These are phyloP conservation scores for Scomber scombrus DNA, from an alignment of 2,113 vertebrate genomes.

Conservation along the genomic window DNA sequence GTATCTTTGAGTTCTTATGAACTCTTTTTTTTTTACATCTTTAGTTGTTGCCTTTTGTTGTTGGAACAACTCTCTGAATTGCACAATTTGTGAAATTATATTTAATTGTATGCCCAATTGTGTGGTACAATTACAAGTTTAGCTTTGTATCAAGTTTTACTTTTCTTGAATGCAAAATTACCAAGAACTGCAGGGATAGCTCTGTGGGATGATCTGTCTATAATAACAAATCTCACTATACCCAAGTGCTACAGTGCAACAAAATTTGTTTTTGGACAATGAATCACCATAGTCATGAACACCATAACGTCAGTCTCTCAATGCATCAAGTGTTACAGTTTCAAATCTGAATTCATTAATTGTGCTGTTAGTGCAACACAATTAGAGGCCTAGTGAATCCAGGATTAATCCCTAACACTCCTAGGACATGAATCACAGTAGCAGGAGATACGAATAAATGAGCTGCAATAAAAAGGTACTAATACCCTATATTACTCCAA, in stretches of 20 bases:
- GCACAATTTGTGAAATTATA: background rate
- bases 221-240: slow-evolving; percentile 51
- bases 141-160: background rate
- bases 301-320: slow-evolving; percentile 34
- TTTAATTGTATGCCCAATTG: slow-evolving; percentile 3
- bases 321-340: slow-evolving; percentile 64
- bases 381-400: slow-evolving; percentile 69
- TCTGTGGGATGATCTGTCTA: slow-evolving; percentile 30
- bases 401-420: slow-evolving; percentile 77
- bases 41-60: background rate
- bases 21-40: background rate
- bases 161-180: slow-evolving; percentile 21
- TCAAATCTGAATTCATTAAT: slow-evolving; percentile 69
- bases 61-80: background rate
- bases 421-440: slow-evolving; percentile 70
- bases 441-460: slow-evolving; percentile 73
- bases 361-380: slow-evolving; percentile 71
- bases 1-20: background rate
- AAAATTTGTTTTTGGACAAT: slow-evolving; percentile 46
- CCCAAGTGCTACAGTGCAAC: slow-evolving; percentile 18
- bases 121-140: background rate
- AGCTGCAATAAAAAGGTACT: slow-evolving; percentile 77
- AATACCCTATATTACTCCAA: slow-evolving; percentile 74
- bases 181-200: slow-evolving; percentile 12
- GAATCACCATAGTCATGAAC: slow-evolving; percentile 37